Evolutionary conservation across 2,113 vertebrate genomes (phyloP).

Genomic region (Prochilodus magdalenae): DNA sequence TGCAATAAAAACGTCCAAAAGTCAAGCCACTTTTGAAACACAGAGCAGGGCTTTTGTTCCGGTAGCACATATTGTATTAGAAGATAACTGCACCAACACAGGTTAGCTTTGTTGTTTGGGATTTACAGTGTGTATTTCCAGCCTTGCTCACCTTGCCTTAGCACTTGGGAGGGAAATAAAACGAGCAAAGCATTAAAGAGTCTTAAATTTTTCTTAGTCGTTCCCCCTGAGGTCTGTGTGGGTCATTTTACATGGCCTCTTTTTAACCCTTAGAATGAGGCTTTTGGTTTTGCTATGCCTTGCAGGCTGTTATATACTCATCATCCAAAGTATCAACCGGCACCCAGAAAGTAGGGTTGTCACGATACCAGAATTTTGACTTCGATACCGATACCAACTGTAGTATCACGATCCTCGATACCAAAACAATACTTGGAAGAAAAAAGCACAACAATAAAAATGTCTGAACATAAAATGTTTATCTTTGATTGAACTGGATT

Average conservation of each 20-base stretch:
- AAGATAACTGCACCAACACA: constrained; percentile 65
- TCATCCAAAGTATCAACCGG: too few relatives aligned
- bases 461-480: too few relatives aligned
- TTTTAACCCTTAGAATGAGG: background rate
- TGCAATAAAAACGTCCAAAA: constrained; percentile 74
- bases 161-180: constrained; percentile 1
- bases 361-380: too few relatives aligned
- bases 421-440: too few relatives aligned
- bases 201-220: background rate
- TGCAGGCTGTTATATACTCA: too few relatives aligned
- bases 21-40: constrained; percentile 62
- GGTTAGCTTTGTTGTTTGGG: constrained; percentile 62
- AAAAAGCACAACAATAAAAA: too few relatives aligned
- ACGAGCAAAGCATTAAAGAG: constrained; percentile 5
- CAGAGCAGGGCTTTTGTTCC: constrained; percentile 64
- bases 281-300: too few relatives aligned
- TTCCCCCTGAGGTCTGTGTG: background rate
- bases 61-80: constrained; percentile 58
- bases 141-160: constrained; percentile 23
- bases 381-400: too few relatives aligned
- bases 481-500: too few relatives aligned
- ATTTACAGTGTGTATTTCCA: constrained; percentile 66
- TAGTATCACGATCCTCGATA: too few relatives aligned
- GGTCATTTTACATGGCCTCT: background rate
- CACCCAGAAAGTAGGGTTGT: too few relatives aligned